Conservation (phyloP, 2,797 vertebrate genomes). For the Loris lydekkerianus region DNA sequence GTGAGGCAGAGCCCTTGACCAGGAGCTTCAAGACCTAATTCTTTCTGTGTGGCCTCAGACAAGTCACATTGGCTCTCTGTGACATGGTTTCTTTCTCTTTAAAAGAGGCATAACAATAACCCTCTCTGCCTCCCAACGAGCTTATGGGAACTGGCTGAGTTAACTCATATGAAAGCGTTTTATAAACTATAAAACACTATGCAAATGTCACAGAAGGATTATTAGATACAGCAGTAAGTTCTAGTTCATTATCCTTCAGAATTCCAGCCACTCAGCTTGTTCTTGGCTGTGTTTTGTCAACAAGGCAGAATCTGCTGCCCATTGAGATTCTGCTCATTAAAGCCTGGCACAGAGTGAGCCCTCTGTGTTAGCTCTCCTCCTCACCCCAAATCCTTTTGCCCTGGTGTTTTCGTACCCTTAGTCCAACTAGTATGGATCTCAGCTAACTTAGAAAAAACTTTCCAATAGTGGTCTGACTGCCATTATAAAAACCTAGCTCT, state of each 20-base stretch:
- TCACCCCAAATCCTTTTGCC: not conserved
- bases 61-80: not conserved
- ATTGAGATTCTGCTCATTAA: not conserved
- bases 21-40: not conserved
- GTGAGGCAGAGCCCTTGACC: not conserved
- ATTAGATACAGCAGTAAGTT: not conserved
- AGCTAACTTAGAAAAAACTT: not conserved
- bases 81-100: constrained; percentile 21
- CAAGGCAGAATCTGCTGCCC: not conserved
- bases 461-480: not conserved
- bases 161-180: not conserved
- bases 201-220: not conserved
- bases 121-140: not conserved
- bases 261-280: not conserved
- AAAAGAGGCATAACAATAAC: not conserved
- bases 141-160: not conserved
- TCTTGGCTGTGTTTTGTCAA: not conserved
- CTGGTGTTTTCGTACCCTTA: not conserved
- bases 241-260: not conserved
- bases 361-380: not conserved
- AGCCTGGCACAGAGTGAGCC: not conserved
- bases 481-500: constrained; percentile 19
- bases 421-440: not conserved
- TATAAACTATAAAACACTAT: not conserved
- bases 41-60: not conserved